Percentiles rank a stretch among this genome's conserved stretches.
phyloP scores from a whole-genome alignment of 2,113 vertebrate genomes.

The Addax nasomaculatus region DNA sequence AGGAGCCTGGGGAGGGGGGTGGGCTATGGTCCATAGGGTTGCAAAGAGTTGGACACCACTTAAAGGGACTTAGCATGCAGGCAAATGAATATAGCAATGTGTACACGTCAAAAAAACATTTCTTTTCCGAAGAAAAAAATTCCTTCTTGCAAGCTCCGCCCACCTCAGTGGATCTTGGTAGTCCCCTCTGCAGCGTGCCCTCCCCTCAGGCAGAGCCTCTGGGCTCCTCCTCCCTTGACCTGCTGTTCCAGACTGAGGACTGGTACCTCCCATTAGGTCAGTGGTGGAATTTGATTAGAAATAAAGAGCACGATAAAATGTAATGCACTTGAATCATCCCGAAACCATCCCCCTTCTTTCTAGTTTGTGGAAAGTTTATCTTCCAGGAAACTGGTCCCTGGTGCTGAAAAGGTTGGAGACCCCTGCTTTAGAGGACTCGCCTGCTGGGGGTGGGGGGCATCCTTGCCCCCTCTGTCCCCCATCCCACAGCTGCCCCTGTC shows the following conservation, averaged over 20 bases:
- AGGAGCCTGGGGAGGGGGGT: not conserved
- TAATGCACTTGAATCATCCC: too few relatives aligned
- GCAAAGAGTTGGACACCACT: not conserved
- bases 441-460: not conserved
- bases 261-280: too few relatives aligned
- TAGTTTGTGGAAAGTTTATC: not conserved
- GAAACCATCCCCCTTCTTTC: not conserved
- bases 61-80: not conserved
- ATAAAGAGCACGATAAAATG: too few relatives aligned
- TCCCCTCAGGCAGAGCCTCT: too few relatives aligned
- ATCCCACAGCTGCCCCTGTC: not conserved
- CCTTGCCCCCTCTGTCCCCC: not conserved
- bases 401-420: not conserved
- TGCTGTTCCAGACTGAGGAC: too few relatives aligned
- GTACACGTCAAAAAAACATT: not conserved
- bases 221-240: too few relatives aligned
- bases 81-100: not conserved
- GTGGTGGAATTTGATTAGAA: too few relatives aligned
- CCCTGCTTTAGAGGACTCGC: not conserved
- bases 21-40: not conserved
- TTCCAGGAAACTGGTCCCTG: not conserved
- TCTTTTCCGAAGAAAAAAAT: not conserved
- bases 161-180: too few relatives aligned
- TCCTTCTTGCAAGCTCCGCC: not conserved
- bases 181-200: too few relatives aligned